Percentiles rank a stretch among this genome's conserved stretches.
phyloP scores from a whole-genome alignment of 2,113 vertebrate genomes.

The Pollimyrus isidori region DNA sequence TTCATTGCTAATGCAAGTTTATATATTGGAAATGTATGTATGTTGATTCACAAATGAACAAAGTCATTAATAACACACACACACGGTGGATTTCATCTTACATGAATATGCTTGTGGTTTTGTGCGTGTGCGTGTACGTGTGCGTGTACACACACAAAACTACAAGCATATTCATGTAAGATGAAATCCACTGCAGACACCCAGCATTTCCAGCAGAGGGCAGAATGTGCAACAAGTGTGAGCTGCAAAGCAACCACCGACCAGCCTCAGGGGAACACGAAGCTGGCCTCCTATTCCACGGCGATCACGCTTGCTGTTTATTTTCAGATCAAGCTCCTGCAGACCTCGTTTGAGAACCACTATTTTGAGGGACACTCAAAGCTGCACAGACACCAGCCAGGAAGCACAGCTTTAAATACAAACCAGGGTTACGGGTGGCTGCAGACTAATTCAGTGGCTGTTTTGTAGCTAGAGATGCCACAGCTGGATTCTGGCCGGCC shows the following conservation, averaged over 20 bases:
- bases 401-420: background rate
- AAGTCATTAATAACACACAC: background rate
- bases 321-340: background rate
- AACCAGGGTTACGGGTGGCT: background rate
- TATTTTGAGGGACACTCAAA: background rate
- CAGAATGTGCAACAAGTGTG: background rate
- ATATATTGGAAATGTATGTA: background rate
- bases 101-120: background rate
- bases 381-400: background rate
- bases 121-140: background rate
- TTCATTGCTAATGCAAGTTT: background rate
- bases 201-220: background rate
- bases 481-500: background rate
- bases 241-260: too few species aligned
- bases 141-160: background rate
- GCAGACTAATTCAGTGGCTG: background rate
- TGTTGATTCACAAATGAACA: background rate
- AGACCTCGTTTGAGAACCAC: background rate
- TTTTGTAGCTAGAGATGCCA: background rate
- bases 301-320: background rate
- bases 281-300: background rate
- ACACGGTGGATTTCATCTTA: background rate
- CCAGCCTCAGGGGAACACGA: background rate
- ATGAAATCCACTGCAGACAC: background rate
- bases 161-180: background rate